Conservation (phyloP, 2,888 invertebrate genomes). For the Phortica magna region DNA sequence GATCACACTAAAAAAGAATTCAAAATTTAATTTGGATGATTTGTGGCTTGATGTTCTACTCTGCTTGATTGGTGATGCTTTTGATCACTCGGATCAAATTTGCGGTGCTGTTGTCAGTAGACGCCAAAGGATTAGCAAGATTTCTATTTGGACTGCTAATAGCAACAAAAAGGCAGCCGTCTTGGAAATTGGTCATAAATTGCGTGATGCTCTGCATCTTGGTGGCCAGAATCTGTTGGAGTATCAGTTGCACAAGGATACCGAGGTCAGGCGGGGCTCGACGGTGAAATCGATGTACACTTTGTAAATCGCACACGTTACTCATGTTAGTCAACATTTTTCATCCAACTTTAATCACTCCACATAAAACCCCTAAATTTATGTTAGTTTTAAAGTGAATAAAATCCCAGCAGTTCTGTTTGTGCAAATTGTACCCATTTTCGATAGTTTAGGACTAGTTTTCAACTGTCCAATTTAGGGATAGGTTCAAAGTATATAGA, state of each 20-base stretch:
- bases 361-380: too few relatives aligned
- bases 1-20: constrained; percentile 84
- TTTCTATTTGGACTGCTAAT: constrained; percentile 95
- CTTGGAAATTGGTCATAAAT: constrained; percentile 91
- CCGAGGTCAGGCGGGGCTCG: constrained; percentile 90
- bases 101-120: constrained; percentile 98
- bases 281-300: constrained; percentile 82
- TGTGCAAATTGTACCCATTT: too few relatives aligned
- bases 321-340: neutral
- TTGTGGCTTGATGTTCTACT: constrained; percentile 90
- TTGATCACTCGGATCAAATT: constrained; percentile 94
- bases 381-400: too few relatives aligned
- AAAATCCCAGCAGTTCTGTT: too few relatives aligned
- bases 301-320: constrained; percentile 62
- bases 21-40: constrained; percentile 86
- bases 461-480: too few relatives aligned
- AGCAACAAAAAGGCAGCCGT: constrained; percentile 87
- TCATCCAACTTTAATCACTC: too few relatives aligned
- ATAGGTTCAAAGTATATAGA: too few relatives aligned
- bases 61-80: too few relatives aligned
- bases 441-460: too few relatives aligned
- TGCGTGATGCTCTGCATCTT: constrained; percentile 90
- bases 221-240: constrained; percentile 80
- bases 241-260: constrained; percentile 91
- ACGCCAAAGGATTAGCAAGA: constrained; percentile 93